Base-by-base conservation (phyloP, 1,140 invertebrate genomes). In the Tetragnatha versicolor region DNA sequence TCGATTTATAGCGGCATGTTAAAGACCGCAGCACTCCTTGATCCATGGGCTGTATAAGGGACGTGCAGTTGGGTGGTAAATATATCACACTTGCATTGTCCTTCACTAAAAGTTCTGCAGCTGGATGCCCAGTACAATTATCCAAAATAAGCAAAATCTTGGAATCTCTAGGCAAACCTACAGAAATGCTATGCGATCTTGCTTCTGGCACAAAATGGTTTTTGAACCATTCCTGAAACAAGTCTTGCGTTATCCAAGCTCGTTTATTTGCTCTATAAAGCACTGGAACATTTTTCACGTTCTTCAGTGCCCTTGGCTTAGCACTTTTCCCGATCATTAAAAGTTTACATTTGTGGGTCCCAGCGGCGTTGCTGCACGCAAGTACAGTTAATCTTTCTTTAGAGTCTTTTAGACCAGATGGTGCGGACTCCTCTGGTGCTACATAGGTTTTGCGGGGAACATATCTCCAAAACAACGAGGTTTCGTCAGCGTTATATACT, bases 91-190 rank as follows among this genome's bases (percentile, higher is more conserved):
- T 17, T 10, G 37, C 31, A 3, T 61, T 61, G 22, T 61, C 58
- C 37, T 61, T 61, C 25, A 22, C 58, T 22, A 61, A 20, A 31
- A 33, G 17, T 17, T 61, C 29, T 4, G 31, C 31, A 7, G n/a
- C n/a, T n/a, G n/a, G n/a, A n/a, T n/a, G n/a, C n/a, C n/a, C n/a
- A n/a, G n/a, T n/a, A n/a, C n/a, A 77, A 33, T 65, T 65, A 22
- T 63, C 58, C 42, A 77, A 77, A 33, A 63, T 10, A 29, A 77
- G 55, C 31, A 77, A 20, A 29, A 65, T 77, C 31, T 65, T 65
- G 27, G 33, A 77, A 20, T 77, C 35, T 49, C 20, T 2, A 14
- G 65, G 58, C 14, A 77, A 31, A n/a, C 60, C 73, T 29, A 51
- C 58, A 2, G 25, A 33, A 25, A 47, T 49, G 37, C 73, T 65